phyloP scores from a whole-genome alignment of 2,797 vertebrate genomes.

The Anisognathus igniventris region DNA sequence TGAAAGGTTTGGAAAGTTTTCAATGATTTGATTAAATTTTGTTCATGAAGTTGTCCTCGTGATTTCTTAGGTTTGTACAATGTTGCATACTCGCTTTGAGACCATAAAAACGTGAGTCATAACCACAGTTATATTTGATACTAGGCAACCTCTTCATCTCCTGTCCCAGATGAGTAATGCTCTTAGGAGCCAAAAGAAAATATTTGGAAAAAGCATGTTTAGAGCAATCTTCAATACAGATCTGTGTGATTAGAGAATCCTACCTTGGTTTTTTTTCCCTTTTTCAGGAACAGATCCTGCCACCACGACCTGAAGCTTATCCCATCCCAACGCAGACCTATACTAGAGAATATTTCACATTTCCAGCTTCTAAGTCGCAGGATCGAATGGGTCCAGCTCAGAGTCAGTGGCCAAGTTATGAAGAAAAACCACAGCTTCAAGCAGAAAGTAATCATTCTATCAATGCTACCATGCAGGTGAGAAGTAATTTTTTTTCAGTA shows the following conservation, averaged over 20 bases:
- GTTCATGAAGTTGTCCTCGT: neutral
- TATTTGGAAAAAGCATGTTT: neutral
- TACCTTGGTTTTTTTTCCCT: neutral
- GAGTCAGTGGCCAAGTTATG: constrained; percentile 87
- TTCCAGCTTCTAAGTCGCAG: constrained; percentile 92
- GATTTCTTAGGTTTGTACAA: neutral
- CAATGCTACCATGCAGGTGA: constrained; percentile 83
- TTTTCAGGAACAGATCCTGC: constrained; percentile 85
- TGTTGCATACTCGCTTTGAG: neutral
- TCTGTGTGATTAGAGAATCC: neutral
- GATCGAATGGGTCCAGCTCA: constrained; percentile 79
- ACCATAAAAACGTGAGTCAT: neutral
- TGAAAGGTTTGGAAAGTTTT: neutral
- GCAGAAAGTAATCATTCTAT: constrained; percentile 79
- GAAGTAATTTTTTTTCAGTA: neutral
- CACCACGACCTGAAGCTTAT: constrained; percentile 89
- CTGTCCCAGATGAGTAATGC: neutral
- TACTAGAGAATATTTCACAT: constrained; percentile 95
- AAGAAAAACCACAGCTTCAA: constrained; percentile 79
- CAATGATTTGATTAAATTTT: neutral
- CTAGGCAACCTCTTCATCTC: neutral
- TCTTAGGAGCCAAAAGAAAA: neutral
- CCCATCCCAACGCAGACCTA: constrained; percentile 98
- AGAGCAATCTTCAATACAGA: neutral
- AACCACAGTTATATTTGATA: neutral